Evolutionary conservation across 2,797 vertebrate genomes (phyloP), one percentile per base, ranked within the genome.

Genomic region (Tarsius wallacei): DNA sequence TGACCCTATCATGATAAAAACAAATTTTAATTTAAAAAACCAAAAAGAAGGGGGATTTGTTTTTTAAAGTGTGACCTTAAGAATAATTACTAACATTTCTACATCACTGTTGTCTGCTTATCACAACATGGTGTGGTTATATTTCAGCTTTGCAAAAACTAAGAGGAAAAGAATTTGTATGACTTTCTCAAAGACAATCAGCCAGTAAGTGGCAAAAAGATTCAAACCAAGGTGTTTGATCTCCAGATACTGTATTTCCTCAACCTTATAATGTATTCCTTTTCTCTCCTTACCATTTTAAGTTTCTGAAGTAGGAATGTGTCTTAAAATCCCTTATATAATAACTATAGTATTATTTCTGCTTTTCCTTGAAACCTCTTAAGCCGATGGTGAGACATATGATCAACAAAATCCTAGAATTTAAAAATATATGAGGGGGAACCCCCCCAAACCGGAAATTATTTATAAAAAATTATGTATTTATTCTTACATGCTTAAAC

Each of bases 21-120:
- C 19, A 95, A 93, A 76, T 33, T 91, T 12, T 74, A 74, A 80
- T 26, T 91, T 84, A 12, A 66, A 96, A 83, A 19, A 68, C 2
- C n/a, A 74, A 42, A 61, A 42, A 78, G 36, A 42, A 36, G 2
- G 28, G 14, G 31, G 26, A 21, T 15, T 64, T n/a, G 13, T 76
- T 74, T 53, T 84, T 70, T 15, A 42, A 68, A 14, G 19, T 13
- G 22, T 33, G 17, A 42, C 36, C 5, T 57, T 51, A 59, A 94
- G 80, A 87, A 71, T 26, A 74, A 77, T 31, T 64, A 64, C 71
- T 71, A 55, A 61, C 59, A 19, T 82, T 55, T 90, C 33, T n/a
- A 11, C 53, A 73, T 63, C 24, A 49, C 0, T 88, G 36, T 53
- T 33, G 49, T 71, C 19, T 63, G 47, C 57, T 64, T n/a, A 31